Conservation (phyloP, 2,888 invertebrate species). For the Drosophila birchii region DNA sequence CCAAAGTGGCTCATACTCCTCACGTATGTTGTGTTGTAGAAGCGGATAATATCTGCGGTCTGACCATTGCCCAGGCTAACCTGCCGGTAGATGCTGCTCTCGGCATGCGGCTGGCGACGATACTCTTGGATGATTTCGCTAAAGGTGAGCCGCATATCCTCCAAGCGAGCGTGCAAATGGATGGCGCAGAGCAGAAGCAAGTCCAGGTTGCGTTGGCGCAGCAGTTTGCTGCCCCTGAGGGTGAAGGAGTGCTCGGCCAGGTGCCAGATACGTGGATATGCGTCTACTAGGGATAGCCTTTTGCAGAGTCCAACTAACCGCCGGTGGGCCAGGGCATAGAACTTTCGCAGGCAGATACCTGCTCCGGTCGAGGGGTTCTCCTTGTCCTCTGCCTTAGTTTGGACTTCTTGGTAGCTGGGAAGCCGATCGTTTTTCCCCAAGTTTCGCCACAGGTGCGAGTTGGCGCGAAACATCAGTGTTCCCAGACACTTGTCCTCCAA, state of each 20-base stretch:
- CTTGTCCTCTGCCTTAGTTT: conserved; percentile 30
- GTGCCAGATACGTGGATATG: conserved; percentile 57
- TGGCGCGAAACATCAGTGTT: conserved; percentile 56
- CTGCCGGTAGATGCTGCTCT: conserved; percentile 51
- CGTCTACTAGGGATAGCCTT: conserved; percentile 34
- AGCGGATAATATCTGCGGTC: conserved; percentile 54
- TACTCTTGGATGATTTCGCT: conserved; percentile 59
- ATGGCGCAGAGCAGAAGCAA: conserved; percentile 65
- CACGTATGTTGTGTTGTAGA: conserved; percentile 61
- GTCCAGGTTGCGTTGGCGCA: conserved; percentile 61
- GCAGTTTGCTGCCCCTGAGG: conserved; percentile 33
- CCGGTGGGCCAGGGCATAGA: conserved; percentile 56
- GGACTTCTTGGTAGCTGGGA: conserved; percentile 44
- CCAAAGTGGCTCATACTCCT: conserved; percentile 44
- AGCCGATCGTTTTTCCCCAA: background rate
- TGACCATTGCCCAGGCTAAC: conserved; percentile 36
- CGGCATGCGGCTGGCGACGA: conserved; percentile 52
- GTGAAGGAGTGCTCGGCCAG: conserved; percentile 61
- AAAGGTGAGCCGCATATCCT: conserved; percentile 37
- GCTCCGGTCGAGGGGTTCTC: conserved; percentile 28
- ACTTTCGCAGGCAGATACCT: conserved; percentile 68
- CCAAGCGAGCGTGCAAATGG: conserved; percentile 48
- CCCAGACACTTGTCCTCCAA: conserved; percentile 57
- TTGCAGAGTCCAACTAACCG: conserved; percentile 52
- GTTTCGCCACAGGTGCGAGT: conserved; percentile 59